Conservation (phyloP, 2,113 vertebrate species). For the Semicossyphus pulcher region DNA sequence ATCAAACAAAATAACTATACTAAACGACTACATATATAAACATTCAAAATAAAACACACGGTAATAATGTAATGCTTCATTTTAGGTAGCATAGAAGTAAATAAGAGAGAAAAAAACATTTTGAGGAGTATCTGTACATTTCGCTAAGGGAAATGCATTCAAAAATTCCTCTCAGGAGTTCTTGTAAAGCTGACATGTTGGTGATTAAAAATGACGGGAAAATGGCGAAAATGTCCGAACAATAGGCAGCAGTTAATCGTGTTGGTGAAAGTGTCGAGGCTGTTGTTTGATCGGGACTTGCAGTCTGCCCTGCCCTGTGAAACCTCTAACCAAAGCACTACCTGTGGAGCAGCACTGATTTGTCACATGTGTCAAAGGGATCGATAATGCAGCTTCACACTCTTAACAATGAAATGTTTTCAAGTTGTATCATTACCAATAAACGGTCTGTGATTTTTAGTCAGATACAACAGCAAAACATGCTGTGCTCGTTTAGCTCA, state of each 20-base stretch:
- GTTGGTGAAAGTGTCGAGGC: constrained; percentile 2
- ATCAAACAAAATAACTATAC: neutral
- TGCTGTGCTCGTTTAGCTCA: neutral
- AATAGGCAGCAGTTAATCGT: constrained; percentile 6
- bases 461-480: neutral
- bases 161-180: too few relatives aligned
- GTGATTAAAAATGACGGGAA: too few relatives aligned
- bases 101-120: too few relatives aligned
- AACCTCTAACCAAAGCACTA: neutral
- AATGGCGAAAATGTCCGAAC: neutral
- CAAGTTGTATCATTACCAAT: neutral
- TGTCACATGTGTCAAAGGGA: neutral
- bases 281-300: constrained; percentile 24
- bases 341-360: neutral
- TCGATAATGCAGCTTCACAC: neutral
- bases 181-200: too few relatives aligned
- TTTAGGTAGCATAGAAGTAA: too few relatives aligned
- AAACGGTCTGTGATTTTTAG: neutral
- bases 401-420: neutral
- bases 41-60: neutral
- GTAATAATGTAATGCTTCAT: neutral
- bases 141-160: too few relatives aligned
- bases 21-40: neutral
- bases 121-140: too few relatives aligned
- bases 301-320: neutral